A percentile compares a stretch with the other conserved stretches of the same genome.
phyloP scores from a whole-genome alignment of 2,888 invertebrate genomes.

The Invenusta paracnida region DNA sequence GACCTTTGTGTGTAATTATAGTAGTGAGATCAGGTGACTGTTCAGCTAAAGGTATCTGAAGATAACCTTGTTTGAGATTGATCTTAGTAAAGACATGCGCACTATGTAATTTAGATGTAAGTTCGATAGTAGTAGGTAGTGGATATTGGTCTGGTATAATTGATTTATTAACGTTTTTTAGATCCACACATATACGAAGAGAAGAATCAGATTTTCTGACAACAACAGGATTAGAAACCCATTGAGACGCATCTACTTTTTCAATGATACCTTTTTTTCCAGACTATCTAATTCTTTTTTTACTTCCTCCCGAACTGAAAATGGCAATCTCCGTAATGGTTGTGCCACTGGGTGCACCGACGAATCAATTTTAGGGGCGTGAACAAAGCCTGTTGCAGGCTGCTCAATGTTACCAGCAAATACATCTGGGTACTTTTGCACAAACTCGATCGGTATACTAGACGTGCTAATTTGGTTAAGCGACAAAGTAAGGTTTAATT shows the following conservation, averaged over 20 bases:
- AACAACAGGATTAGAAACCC: too few relatives aligned
- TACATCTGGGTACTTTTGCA: background rate
- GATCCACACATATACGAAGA: too few relatives aligned
- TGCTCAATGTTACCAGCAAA: conserved; percentile 5
- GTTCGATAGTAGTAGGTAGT: background rate
- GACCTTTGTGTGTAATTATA: conserved; percentile 24
- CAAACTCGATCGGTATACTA: background rate
- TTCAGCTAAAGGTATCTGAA: conserved; percentile 3
- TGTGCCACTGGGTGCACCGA: background rate
- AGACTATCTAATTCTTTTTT: background rate
- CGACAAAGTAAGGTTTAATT: background rate
- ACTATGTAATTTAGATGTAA: background rate
- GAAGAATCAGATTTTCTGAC: too few relatives aligned
- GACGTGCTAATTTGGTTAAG: conserved; percentile 16
- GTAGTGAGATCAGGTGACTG: background rate
- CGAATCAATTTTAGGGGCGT: conserved; percentile 16
- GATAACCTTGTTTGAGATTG: background rate
- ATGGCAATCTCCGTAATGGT: background rate
- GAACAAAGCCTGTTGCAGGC: conserved; percentile 7
- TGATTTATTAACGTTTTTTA: background rate
- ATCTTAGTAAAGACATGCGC: background rate
- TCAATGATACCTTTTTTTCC: too few relatives aligned
- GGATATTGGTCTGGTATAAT: background rate
- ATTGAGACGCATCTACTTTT: background rate
- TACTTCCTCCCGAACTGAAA: background rate